phyloP scores from a whole-genome alignment of 2,797 vertebrate genomes.

The Eulemur mongoz region DNA sequence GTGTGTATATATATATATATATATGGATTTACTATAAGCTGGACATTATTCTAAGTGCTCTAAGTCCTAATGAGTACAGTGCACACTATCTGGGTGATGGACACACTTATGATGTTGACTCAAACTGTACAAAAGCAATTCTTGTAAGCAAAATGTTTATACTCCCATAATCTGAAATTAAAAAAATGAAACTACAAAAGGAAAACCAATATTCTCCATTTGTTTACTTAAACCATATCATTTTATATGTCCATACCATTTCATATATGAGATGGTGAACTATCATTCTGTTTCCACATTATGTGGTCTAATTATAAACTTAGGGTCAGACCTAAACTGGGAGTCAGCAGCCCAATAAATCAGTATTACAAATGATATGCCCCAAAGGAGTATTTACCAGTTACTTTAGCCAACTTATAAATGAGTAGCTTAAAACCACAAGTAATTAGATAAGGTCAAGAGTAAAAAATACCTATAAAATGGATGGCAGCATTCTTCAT shows the following conservation, averaged over 20 bases:
- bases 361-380: slow-evolving; percentile 70
- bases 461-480: slow-evolving; percentile 52
- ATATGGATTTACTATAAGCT: background rate
- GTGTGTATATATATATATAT: background rate
- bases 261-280: slow-evolving; percentile 37
- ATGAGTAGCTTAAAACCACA: slow-evolving; percentile 63
- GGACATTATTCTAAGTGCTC: background rate
- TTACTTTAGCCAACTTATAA: slow-evolving; percentile 71
- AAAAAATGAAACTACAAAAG: background rate
- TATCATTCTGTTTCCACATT: slow-evolving; percentile 56
- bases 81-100: too few relatives aligned
- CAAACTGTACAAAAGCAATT: too few relatives aligned
- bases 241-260: slow-evolving; percentile 51
- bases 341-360: slow-evolving; percentile 65
- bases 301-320: slow-evolving; percentile 68
- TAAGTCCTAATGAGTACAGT: too few relatives aligned
- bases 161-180: too few relatives aligned
- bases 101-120: too few relatives aligned
- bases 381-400: slow-evolving; percentile 73
- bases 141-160: too few relatives aligned
- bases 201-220: slow-evolving; percentile 36
- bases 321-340: slow-evolving; percentile 38
- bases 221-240: slow-evolving; percentile 55
- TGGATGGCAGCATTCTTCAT: background rate
- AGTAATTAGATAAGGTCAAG: slow-evolving; percentile 62